A percentile compares a stretch with the other conserved stretches of the same genome.
Conservation (phyloP, 2,113 vertebrate genomes). For the Girardinichthys multiradiatus region DNA sequence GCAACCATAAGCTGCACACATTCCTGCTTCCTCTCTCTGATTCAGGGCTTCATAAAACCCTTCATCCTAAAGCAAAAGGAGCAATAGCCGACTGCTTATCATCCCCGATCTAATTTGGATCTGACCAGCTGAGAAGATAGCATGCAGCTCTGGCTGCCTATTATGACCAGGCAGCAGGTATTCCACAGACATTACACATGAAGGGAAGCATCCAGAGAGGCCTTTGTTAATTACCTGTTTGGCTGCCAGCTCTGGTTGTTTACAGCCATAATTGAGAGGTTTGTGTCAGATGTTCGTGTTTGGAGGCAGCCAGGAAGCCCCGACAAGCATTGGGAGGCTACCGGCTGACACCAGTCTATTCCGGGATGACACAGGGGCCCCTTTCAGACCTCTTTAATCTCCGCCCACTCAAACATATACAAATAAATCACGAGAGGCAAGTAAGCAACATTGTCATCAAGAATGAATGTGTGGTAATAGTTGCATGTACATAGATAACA, state of each 20-base stretch:
- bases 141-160: background rate
- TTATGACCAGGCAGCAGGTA: constrained; percentile 25
- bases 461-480: constrained; percentile 7
- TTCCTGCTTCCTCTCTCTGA: background rate
- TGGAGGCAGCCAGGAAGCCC: constrained; percentile 16
- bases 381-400: constrained; percentile 21
- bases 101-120: background rate
- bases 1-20: no score
- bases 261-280: constrained; percentile 28
- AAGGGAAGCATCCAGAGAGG: constrained; percentile 22
- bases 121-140: constrained; percentile 6
- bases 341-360: constrained; percentile 53
- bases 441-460: constrained; percentile 28
- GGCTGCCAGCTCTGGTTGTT: constrained; percentile 13
- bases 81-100: background rate
- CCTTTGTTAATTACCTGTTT: constrained; percentile 32
- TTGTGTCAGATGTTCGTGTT: constrained; percentile 13
- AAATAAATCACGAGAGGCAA: constrained; percentile 52
- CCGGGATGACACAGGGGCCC: constrained; percentile 24
- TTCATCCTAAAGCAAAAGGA: constrained; percentile 7
- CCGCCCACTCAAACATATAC: constrained; percentile 42
- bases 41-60: background rate
- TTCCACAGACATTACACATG: constrained; percentile 15
- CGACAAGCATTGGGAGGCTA: constrained; percentile 43
- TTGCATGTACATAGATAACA: constrained; percentile 8